A percentile compares a stretch with the other conserved stretches of the same genome.
Conservation (phyloP, 2,797 vertebrate species). For the Sebastiscus albofasciatus region DNA sequence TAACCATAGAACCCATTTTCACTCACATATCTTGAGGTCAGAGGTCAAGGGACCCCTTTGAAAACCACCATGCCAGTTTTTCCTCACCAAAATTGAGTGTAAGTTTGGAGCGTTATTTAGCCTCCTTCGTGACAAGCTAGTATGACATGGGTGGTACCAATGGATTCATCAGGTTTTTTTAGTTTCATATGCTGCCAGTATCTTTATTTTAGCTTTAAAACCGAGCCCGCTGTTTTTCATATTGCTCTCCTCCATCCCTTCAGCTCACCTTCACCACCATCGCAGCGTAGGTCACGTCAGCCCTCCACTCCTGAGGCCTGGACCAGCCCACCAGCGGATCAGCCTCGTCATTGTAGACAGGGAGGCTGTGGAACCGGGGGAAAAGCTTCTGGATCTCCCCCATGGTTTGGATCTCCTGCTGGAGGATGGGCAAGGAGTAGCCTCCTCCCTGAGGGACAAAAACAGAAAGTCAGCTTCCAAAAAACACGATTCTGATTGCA, state of each 20-base stretch:
- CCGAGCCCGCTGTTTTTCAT: not conserved
- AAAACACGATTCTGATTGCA: not conserved
- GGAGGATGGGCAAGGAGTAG: slow-evolving; percentile 88
- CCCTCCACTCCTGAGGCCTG: slow-evolving; percentile 89
- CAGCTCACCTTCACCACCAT: slow-evolving; percentile 92
- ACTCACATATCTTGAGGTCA: too few relatives aligned
- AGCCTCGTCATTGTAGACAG: slow-evolving; percentile 94
- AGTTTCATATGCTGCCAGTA: too few relatives aligned
- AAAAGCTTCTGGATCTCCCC: slow-evolving; percentile 88
- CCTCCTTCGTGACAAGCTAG: too few relatives aligned
- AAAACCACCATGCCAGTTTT: too few relatives aligned
- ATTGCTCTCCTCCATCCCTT: not conserved
- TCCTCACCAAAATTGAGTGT: too few relatives aligned
- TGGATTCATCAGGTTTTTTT: rapidly evolving
- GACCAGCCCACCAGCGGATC: slow-evolving; percentile 98
- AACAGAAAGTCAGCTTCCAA: not conserved
- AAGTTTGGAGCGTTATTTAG: too few relatives aligned
- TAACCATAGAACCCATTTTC: too few relatives aligned
- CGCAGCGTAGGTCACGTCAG: slow-evolving; percentile 94
- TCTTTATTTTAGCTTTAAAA: too few relatives aligned
- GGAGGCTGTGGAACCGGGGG: slow-evolving; percentile 84
- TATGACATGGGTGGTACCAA: too few relatives aligned
- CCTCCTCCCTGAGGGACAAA: slow-evolving; percentile 86
- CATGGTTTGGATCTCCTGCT: slow-evolving; percentile 87
- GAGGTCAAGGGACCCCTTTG: too few relatives aligned